Base-by-base conservation (phyloP, 2,113 vertebrate genomes). In the Gobio gobio region DNA sequence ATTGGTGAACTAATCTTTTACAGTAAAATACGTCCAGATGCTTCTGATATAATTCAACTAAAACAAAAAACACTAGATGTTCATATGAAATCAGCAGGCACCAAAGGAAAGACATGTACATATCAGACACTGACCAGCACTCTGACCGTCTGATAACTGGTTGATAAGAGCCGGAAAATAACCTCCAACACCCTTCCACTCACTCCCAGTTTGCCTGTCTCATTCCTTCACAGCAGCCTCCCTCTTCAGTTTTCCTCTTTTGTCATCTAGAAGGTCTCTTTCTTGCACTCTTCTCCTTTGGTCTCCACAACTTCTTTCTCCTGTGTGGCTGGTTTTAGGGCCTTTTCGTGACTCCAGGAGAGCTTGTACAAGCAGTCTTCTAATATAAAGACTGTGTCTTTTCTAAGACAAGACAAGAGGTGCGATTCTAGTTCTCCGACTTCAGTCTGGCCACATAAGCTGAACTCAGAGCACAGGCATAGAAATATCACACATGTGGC, bases 221-320 rank as follows among this genome's bases (percentile, higher is more conserved):
- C 66, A 74, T 47, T 40, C 20, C 56, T 56, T 63, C 73, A 13
- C n/a, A 58, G 68, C 36, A 43, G 72, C 68, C 20, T 5, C 36
- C 20, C 64, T 36, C 80, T 26, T 24, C 13, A 75, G 2, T 81
- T 86, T 80, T 59, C 45, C 74, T 18, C 33, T 1, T 13, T 22
- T 76, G 20, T 43, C 66, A 76, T 54, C n/a, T n/a, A 59, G 18
- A 68, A 33, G 75, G 45, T 72, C 26, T 51, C 45, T 12, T 79
- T 40, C 61, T 56, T 66, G 45, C 9, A 51, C 73, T 10, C 3
- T 5, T 16, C 20, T 73, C 68, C 56, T 64, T 13, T 59, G 18
- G 59, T 80, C 59, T 80, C 9, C 16, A 43, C 26, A 58, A 72
- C 84, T 59, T 49, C 56, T n/a, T 70, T 77, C 83, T 40, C 20